phyloP scores from a whole-genome alignment of 23 tunicate genomes.

The Trididemnum nubilum region DNA sequence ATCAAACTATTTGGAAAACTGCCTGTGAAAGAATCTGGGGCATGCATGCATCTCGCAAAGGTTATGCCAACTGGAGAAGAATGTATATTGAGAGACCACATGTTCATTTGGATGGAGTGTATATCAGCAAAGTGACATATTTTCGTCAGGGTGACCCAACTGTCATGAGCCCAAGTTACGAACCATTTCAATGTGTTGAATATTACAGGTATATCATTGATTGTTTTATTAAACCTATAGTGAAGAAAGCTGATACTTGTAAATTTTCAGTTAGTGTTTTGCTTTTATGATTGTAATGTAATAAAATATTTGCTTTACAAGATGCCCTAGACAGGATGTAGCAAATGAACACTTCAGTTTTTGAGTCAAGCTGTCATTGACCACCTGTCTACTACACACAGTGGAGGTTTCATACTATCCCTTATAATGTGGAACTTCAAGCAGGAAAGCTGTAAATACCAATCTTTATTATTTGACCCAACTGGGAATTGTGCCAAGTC shows the following conservation, averaged over 20 bases:
- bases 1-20: conserved; percentile 41
- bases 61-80: conserved; percentile 23
- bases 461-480: too few relatives aligned
- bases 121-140: conserved; percentile 63
- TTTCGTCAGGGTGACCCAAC: conserved; percentile 65
- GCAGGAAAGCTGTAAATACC: too few relatives aligned
- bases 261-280: neutral
- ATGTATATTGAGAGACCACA: conserved; percentile 55
- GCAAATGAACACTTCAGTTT: too few relatives aligned
- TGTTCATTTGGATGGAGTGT: conserved; percentile 53
- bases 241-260: too few relatives aligned
- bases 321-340: too few relatives aligned
- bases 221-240: neutral
- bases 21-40: conserved; percentile 57
- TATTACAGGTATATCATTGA: conserved; percentile 56
- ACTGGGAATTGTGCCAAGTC: too few relatives aligned
- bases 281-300: neutral
- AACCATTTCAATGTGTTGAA: conserved; percentile 63
- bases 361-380: too few relatives aligned
- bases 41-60: neutral
- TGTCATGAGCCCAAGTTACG: conserved; percentile 17
- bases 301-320: too few relatives aligned
- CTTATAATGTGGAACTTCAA: too few relatives aligned
- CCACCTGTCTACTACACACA: too few relatives aligned
- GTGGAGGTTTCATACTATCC: too few relatives aligned